Conservation (phyloP, 2,888 invertebrate genomes). For the Dascillus cervinus region DNA sequence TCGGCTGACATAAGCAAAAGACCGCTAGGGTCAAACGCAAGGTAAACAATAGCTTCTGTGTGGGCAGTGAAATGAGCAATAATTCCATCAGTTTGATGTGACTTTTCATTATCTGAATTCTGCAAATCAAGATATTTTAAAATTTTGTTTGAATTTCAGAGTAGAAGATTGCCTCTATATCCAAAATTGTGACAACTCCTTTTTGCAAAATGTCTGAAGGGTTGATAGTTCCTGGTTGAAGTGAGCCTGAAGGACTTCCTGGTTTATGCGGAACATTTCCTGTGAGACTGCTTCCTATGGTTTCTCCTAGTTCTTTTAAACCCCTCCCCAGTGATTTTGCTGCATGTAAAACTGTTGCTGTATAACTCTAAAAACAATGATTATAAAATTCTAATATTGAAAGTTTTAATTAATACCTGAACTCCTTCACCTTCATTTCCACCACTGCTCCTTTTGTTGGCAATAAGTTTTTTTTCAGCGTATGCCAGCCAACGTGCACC, state of each 20-base stretch:
- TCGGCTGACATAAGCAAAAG: conserved; percentile 86
- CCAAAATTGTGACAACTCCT: conserved; percentile 82
- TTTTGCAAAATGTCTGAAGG: conserved; percentile 61
- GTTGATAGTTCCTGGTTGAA: conserved; percentile 25
- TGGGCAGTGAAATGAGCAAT: conserved; percentile 86
- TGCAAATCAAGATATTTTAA: conserved; percentile 1
- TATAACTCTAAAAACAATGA: conserved; percentile 62
- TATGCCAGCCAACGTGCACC: conserved; percentile 81
- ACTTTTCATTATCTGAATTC: conserved; percentile 22
- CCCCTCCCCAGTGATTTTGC: conserved; percentile 92
- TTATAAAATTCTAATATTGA: neutral
- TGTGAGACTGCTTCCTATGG: conserved; percentile 82
- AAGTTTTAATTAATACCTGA: conserved; percentile 26
- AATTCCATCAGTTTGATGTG: conserved; percentile 58
- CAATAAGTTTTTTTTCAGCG: conserved; percentile 78
- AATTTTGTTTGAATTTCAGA: conserved; percentile 1
- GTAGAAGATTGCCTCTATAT: conserved; percentile 50
- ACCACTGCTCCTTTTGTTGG: conserved; percentile 71
- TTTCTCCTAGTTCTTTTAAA: conserved; percentile 81
- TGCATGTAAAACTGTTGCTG: conserved; percentile 89
- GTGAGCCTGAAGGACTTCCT: conserved; percentile 30
- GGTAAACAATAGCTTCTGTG: conserved; percentile 78
- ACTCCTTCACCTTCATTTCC: conserved; percentile 64
- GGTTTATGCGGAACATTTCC: conserved; percentile 50
- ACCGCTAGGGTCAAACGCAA: conserved; percentile 88